Base-by-base conservation (phyloP, 2,888 invertebrate species). In the Isoperla grammatica region DNA sequence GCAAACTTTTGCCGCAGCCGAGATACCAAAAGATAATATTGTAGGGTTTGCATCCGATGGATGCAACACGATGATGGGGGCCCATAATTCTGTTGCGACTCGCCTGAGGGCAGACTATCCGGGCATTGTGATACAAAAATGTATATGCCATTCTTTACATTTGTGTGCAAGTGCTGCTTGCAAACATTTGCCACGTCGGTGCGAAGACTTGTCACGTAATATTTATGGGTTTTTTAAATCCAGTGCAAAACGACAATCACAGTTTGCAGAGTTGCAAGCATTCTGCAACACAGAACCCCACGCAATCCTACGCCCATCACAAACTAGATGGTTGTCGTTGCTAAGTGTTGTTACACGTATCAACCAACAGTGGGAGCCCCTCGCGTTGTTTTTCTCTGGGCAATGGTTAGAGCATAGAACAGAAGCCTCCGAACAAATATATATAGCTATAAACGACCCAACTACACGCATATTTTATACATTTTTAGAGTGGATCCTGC, bases 11-110 rank as follows among this genome's bases (percentile, higher is more conserved):
- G 19, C 15, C 20, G 39, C 29, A 49, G 37, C 56, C 13, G 57
- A 64, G 15, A 69, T 70, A 23, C 69, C 69, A 19, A 45, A 67
- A 43, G 48, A 65, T 56, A 71, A 72, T 43, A 62, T 72, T 20
- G 65, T 73, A n/a, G 72, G 71, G 5, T 72, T 73, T 65, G 70
- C 63, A 1, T 68, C 70, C 5, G 70, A 71, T 57, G 71, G 71
- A 0, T 66, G 66, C 45, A 64, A 56, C 49, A 63, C 62, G 1
- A 68, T 66, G 67, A 67, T 70, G 65, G 70, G 70, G 1, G n/a
- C 20, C 5, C 54, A 64, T 3, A 69, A 71, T 60, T 70, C 69
- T 1, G 70, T 71, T 5, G 61, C 68, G 17, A 64, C 60, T 17
- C 48, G 67, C 56, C 64, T 69, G 20, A 56, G 23, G 8, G n/a